A percentile compares a stretch with the other conserved stretches of the same genome.
phyloP scores from a whole-genome alignment of 2,113 vertebrate species.

The Morphnarchus princeps region DNA sequence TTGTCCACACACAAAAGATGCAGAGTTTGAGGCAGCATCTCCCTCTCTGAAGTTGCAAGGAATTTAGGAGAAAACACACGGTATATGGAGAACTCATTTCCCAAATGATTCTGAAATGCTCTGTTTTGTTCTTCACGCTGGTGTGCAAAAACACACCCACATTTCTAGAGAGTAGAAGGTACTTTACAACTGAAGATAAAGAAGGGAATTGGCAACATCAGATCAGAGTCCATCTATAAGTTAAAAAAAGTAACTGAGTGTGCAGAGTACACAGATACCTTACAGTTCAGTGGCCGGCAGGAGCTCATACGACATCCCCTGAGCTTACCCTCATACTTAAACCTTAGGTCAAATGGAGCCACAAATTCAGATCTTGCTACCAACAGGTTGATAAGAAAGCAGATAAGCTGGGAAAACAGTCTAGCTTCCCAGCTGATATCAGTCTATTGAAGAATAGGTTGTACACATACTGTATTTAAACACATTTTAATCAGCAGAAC shows the following conservation, averaged over 20 bases:
- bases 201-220: not conserved
- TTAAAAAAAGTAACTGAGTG: not conserved
- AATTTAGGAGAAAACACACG: not conserved
- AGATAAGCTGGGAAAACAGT: conserved; percentile 21
- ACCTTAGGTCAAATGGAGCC: not conserved
- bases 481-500: conserved; percentile 24
- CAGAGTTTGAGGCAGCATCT: not conserved
- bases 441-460: not conserved
- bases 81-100: not conserved
- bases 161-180: not conserved
- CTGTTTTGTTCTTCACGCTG: not conserved
- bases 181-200: not conserved
- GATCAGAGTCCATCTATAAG: conserved; percentile 10
- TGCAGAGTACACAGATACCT: not conserved
- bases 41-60: not conserved
- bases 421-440: not conserved
- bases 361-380: not conserved
- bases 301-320: not conserved
- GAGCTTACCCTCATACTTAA: not conserved
- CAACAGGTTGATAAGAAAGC: not conserved
- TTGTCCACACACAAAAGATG: not conserved
- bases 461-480: conserved; percentile 33
- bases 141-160: not conserved
- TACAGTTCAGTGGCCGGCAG: not conserved
- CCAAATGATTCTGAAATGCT: not conserved